Evolutionary conservation across 2,797 vertebrate species (phyloP), one percentile per base, ranked within the genome.

Genomic region (Sparidentex hasta): DNA sequence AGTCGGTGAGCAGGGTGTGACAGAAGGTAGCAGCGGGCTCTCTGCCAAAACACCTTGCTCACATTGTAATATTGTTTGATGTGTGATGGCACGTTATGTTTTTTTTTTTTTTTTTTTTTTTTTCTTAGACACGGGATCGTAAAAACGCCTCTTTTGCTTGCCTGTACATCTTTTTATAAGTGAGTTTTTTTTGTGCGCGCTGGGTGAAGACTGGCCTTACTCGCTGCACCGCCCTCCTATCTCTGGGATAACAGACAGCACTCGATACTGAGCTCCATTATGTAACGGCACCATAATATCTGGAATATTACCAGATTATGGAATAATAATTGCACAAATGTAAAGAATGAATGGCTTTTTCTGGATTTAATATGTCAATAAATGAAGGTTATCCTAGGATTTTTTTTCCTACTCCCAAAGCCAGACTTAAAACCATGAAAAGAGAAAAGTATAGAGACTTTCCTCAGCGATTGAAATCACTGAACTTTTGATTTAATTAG

Each of bases 301-400:
- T 84, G 65, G 70, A 83, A 90, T 91, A 90, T 88, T 85, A 85
- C 65, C 78, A 89, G 86, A 91, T 91, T 92, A 88, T 84, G 66
- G 84, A 69, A 82, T 68, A 56, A 77, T 87, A 82, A 90, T 80
- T 87, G 57, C 59, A 63, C 66, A 79, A 88, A 87, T 78, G 76
- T 86, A 76, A 87, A 62, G 71, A 81, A 70, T 61, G 47, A 33
- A 75, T 59, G 23, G 47, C 51, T 25, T 64, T 65, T 62, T 74
- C 7, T 43, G 7, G 56, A 56, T 83, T 70, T 72, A 81, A 76
- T 67, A 46, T 3, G 11, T 64, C 71, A 25, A 21, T 54, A 78
- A 64, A 70, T 75, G 17, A 56, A 74, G 70, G 64, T 80, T 67
- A 23, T 74, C 38, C 50, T 7, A 44, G 25, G 5, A 29, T 59